Evolutionary conservation across 2,113 vertebrate genomes (phyloP).

Genomic region (Callopanchax toddi): DNA sequence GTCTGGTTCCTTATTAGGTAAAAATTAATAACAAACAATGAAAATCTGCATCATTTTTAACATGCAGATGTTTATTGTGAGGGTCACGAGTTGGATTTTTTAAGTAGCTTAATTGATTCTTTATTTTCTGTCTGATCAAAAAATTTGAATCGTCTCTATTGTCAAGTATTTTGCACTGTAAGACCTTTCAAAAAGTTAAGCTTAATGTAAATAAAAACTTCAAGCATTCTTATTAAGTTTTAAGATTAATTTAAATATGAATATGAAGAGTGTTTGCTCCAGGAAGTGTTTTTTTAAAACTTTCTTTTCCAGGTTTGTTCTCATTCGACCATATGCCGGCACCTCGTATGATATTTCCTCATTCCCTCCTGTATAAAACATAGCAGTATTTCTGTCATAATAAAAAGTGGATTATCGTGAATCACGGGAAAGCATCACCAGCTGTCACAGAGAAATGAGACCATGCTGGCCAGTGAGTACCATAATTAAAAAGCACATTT

Average conservation of each 20-base stretch:
- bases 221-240: too few species aligned
- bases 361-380: conserved; percentile 88
- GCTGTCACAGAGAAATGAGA: conserved; percentile 97
- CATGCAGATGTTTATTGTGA: background rate
- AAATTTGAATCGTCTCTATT: too few species aligned
- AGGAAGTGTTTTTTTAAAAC: conserved; percentile 19
- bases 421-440: conserved; percentile 94
- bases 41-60: conserved; percentile 39
- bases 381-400: conserved; percentile 95
- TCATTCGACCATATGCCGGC: conserved; percentile 78
- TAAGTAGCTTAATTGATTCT: too few species aligned
- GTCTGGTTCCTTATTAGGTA: conserved; percentile 61
- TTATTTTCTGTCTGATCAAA: too few species aligned
- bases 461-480: conserved; percentile 84
- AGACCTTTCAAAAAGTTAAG: too few species aligned
- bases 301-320: conserved; percentile 43
- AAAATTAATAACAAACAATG: conserved; percentile 53
- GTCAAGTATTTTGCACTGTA: too few species aligned
- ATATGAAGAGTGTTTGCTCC: too few species aligned
- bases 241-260: too few species aligned
- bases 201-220: too few species aligned
- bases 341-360: conserved; percentile 79
- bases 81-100: background rate
- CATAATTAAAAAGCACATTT: conserved; percentile 88
- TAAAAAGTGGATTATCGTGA: conserved; percentile 99